Evolutionary conservation across 2,888 invertebrate genomes (phyloP), one percentile per base, ranked within the genome.

Genomic region (Caenorhabditis japonica): DNA sequence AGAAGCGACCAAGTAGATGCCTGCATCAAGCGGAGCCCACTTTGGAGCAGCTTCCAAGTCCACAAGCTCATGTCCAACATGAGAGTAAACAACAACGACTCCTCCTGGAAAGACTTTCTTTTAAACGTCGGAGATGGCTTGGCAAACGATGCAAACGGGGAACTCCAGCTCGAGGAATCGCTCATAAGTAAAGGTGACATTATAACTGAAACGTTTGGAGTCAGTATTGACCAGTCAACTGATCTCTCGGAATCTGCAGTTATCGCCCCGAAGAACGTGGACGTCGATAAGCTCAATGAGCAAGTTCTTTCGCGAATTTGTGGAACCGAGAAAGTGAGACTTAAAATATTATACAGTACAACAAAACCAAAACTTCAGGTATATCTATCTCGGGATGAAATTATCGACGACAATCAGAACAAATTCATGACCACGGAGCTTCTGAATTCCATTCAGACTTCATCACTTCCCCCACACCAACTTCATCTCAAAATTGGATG

Each of bases 51-150:
- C 1, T 68, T 72, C 34, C 4, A 27, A 5, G 17, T 43, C 13
- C 43, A 38, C 17, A 12, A 25, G 7, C 47, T 74, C 3, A 69
- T 15, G 10, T 5, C 34, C 12, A 73, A 73, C 30, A 53, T 61
- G 49, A 19, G 73, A 21, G 55, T 62, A 1, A n/a, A 4, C 2
- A 19, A 7, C 5, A 52, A 43, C 15, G 38, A 49, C 12, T n/a
- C 17, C 0, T 19, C 49, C 5, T 66, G 44, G 52, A 58, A 46
- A n/a, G n/a, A 58, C 2, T 52, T 51, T 7, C 58, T 72, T 13
- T 41, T 72, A 1, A 21, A 43, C 8, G 38, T 59, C n/a, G 59
- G 59, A 21, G 38, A 59, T 23, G 59, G 59, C 21, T 8, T 36
- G 23, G 30, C 30, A 10, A 30, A 30, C 10, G 30, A 30, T 10